These are phyloP conservation scores for Epinephelus malabaricus DNA, from an alignment of 2,797 vertebrate species.

Conservation along the genomic window DNA sequence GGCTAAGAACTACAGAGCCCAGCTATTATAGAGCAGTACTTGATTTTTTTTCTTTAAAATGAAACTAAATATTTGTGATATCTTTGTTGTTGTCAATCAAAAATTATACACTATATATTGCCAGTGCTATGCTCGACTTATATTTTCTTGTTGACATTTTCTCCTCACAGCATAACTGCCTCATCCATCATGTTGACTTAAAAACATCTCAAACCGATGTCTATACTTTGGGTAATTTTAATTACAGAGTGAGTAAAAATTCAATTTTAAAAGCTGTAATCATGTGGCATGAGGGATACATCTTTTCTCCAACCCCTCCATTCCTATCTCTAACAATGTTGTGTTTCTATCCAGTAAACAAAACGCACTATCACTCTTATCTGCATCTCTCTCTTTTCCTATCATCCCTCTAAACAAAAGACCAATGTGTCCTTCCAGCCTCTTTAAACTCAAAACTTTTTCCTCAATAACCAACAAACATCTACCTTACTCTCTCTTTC, in stretches of 20 bases:
- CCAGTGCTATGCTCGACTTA: too few species aligned
- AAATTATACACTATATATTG: too few species aligned
- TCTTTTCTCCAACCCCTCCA: background rate
- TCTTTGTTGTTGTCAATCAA: background rate
- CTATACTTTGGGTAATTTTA: background rate
- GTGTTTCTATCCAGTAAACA: slow-evolving; percentile 7
- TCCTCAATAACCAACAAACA: slow-evolving; percentile 19
- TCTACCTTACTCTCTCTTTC: slow-evolving; percentile 10
- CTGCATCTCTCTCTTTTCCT: background rate
- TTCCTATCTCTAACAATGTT: background rate
- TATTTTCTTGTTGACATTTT: background rate
- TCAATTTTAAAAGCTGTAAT: background rate
- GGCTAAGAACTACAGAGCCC: background rate
- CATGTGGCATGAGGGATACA: background rate
- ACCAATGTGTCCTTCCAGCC: slow-evolving; percentile 7
- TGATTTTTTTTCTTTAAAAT: background rate
- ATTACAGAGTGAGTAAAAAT: background rate
- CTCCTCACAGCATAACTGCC: background rate
- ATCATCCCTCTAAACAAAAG: slow-evolving; percentile 18
- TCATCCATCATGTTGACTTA: background rate
- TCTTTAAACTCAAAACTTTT: slow-evolving; percentile 14
- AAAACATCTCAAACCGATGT: background rate
- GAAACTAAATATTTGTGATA: background rate
- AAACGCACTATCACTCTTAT: background rate
- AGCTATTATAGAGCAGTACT: background rate